These are phyloP conservation scores for Orthonyx spaldingii DNA, from an alignment of 2,113 vertebrate species.

Conservation along the genomic window DNA sequence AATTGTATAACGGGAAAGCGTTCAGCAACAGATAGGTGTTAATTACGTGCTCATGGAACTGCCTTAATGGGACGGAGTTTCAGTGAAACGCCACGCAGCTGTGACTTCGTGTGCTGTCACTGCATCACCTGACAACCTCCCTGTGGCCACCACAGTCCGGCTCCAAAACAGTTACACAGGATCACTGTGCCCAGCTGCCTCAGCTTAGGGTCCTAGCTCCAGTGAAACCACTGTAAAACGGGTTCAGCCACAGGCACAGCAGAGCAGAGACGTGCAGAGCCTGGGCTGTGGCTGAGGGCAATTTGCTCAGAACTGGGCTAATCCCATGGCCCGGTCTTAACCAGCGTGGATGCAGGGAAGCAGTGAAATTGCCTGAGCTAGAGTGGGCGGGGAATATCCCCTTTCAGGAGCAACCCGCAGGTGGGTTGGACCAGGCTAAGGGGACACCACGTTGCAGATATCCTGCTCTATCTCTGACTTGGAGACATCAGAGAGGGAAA, in stretches of 20 bases:
- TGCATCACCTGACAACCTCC: accelerated
- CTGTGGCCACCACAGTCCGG: accelerated
- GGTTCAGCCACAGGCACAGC: background rate
- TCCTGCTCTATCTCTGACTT: background rate
- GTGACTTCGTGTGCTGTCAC: background rate
- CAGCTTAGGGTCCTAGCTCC: background rate
- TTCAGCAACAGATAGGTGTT: accelerated
- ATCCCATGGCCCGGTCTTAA: background rate
- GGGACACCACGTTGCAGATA: background rate
- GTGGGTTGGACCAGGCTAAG: background rate
- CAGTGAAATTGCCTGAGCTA: background rate
- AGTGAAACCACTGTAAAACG: background rate
- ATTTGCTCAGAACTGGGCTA: background rate
- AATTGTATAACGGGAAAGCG: accelerated
- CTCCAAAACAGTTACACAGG: background rate
- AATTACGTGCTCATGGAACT: background rate
- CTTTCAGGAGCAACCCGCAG: background rate
- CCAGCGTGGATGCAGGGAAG: accelerated
- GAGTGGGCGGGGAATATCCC: background rate
- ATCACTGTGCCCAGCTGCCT: background rate
- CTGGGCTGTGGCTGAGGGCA: background rate
- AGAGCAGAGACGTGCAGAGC: accelerated
- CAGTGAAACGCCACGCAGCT: accelerated
- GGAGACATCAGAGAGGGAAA: background rate
- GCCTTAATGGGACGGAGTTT: accelerated